Evolutionary conservation across 2,797 vertebrate genomes (phyloP).

Genomic region (Sarcophilus harrisii): DNA sequence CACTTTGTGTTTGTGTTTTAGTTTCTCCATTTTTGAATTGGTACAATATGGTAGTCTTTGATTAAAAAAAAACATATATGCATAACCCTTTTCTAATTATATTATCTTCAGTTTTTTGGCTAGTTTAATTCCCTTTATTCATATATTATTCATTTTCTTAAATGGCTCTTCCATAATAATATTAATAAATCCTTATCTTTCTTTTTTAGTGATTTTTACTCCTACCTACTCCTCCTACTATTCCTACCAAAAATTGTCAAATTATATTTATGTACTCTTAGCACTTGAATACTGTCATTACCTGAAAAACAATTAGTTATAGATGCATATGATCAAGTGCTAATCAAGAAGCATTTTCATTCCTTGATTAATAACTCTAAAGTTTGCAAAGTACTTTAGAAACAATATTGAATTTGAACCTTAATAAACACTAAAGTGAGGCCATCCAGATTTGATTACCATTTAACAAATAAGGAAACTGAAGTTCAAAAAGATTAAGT

Average conservation of each 20-base stretch:
- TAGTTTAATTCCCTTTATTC: not conserved
- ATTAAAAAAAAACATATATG: not conserved
- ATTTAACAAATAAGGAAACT: not conserved
- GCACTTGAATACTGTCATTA: conserved; percentile 18
- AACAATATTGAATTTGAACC: not conserved
- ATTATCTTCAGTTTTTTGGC: not conserved
- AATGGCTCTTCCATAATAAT: not conserved
- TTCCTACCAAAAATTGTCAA: not conserved
- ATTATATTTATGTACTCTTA: conserved; percentile 32
- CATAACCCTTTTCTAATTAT: not conserved
- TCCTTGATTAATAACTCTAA: not conserved
- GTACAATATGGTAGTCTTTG: not conserved
- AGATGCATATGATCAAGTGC: not conserved
- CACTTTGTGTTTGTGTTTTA: conserved; percentile 48
- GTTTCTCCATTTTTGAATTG: conserved; percentile 33
- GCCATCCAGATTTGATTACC: not conserved
- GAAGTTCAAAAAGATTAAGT: not conserved
- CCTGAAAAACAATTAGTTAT: conserved; percentile 21
- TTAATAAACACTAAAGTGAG: not conserved
- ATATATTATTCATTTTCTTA: not conserved
- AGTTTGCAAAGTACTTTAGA: not conserved
- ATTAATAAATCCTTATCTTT: not conserved
- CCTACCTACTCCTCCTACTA: not conserved
- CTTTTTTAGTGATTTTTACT: not conserved
- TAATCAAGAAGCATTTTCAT: conserved; percentile 19